Conservation (phyloP, 1,140 invertebrate genomes). For the Pygmarrhopalites habei region DNA sequence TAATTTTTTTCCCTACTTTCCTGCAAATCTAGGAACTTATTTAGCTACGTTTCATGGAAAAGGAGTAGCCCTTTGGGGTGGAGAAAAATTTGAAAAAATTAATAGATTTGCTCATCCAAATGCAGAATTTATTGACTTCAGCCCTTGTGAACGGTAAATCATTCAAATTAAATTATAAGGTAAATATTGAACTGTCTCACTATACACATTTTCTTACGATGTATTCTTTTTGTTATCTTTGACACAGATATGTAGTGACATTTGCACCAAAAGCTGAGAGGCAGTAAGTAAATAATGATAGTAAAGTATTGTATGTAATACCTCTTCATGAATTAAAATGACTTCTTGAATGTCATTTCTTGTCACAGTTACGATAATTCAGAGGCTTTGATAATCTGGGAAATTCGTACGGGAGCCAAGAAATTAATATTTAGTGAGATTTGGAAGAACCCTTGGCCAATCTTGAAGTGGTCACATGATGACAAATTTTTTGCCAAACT, state of each 20-base stretch:
- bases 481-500: conserved; percentile 93
- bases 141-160: conserved; percentile 85
- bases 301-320: too few relatives aligned
- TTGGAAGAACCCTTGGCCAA: conserved; percentile 74
- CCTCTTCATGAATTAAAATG: too few relatives aligned
- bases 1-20: too few relatives aligned
- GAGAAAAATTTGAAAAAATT: conserved; percentile 83
- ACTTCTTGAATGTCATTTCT: too few relatives aligned
- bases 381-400: conserved; percentile 81
- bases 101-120: conserved; percentile 82
- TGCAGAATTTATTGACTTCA: conserved; percentile 95
- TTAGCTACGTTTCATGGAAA: conserved; percentile 89
- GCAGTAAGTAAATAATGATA: too few relatives aligned
- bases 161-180: conserved; percentile 3
- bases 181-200: background rate
- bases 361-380: conserved; percentile 45
- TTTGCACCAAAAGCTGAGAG: conserved; percentile 69
- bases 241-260: conserved; percentile 72
- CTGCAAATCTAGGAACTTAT: conserved; percentile 78
- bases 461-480: conserved; percentile 88
- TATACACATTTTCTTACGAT: background rate
- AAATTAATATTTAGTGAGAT: conserved; percentile 85
- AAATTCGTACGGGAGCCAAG: conserved; percentile 81
- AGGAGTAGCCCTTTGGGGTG: conserved; percentile 95
- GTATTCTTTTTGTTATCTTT: background rate